Evolutionary conservation across 2,797 vertebrate species (phyloP).

Genomic region (Balearica regulorum): DNA sequence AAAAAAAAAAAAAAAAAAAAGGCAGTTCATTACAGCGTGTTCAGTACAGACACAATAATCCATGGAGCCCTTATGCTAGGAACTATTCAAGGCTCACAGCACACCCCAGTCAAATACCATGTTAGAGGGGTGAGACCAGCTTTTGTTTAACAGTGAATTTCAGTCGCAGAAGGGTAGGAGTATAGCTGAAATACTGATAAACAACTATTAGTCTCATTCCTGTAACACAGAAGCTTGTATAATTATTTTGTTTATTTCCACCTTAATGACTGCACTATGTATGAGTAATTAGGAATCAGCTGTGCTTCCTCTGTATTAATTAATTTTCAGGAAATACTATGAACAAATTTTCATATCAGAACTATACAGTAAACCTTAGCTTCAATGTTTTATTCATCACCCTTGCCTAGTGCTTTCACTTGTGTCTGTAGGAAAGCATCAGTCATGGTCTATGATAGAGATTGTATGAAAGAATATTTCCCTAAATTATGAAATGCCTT

Average conservation of each 20-base stretch:
- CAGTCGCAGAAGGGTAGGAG: neutral
- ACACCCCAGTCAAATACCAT: neutral
- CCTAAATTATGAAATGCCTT: neutral
- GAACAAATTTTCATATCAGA: neutral
- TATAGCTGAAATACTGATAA: neutral
- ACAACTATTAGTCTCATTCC: neutral
- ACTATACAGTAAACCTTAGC: neutral
- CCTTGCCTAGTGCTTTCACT: neutral
- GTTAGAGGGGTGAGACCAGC: neutral
- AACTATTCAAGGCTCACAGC: neutral
- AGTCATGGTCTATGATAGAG: neutral
- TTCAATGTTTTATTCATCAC: constrained; percentile 1
- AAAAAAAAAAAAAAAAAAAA: neutral
- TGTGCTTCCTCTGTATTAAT: neutral
- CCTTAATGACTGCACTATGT: neutral
- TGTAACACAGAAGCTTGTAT: neutral
- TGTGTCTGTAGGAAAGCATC: neutral
- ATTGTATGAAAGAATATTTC: neutral
- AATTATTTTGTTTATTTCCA: constrained; percentile 4
- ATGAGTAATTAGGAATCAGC: neutral
- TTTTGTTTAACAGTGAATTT: neutral
- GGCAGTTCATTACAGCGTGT: neutral
- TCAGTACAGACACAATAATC: neutral
- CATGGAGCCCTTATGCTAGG: neutral
- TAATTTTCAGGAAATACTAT: neutral